Base-by-base conservation (phyloP, 2,888 invertebrate genomes). In the Amphipoea lucens region DNA sequence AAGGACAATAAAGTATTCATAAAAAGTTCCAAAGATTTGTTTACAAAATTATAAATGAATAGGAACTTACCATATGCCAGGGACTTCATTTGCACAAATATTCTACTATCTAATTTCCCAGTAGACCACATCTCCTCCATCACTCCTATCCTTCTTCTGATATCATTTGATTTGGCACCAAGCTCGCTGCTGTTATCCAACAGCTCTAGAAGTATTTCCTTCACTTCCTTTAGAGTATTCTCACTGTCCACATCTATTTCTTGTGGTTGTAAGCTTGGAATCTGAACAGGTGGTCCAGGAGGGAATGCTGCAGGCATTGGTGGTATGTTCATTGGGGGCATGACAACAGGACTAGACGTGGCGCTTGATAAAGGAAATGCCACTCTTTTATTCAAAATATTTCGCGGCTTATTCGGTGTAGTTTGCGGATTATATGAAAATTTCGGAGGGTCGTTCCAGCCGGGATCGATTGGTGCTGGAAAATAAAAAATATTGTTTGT, bases 361-460 rank as follows among this genome's bases (percentile, higher is more conserved):
- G 90, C 80, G 79, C 92, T 93, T 76, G 97, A 93, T 88, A 97
- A 83, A 14, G 97, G 97, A 91, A 97, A 97, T 17, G 97, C 97
- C 4, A 97, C 97, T 84, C 97, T 92, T 92, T 97, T 97, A 83
- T 97, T 97, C 51, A 97, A 91, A 85, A 96, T 93, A 82, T 95
- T 96, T 70, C 96, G 94, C 51, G 97, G 97, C 81, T 95, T 94
- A 83, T 94, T 96, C 7, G 96, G 94, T 42, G 95, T 94, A 12
- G 91, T 89, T 80, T 96, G 96, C 4, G 94, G 89, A 73, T 95
- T 96, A 86, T 97, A 97, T 1, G 97, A 93, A 77, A 97, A 94
- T 81, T 95, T 95, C 2, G 97, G 97, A 9, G 97, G 97, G 88
- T 97, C 97, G 87, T 97, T 97, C 97, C 97, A 97, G 12, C 97